Evolutionary conservation across 30 jellyfish, hydroid and myxozoan species (phyloP), one percentile per base, ranked within the genome.

Genomic region (Turritopsis dohrnii): DNA sequence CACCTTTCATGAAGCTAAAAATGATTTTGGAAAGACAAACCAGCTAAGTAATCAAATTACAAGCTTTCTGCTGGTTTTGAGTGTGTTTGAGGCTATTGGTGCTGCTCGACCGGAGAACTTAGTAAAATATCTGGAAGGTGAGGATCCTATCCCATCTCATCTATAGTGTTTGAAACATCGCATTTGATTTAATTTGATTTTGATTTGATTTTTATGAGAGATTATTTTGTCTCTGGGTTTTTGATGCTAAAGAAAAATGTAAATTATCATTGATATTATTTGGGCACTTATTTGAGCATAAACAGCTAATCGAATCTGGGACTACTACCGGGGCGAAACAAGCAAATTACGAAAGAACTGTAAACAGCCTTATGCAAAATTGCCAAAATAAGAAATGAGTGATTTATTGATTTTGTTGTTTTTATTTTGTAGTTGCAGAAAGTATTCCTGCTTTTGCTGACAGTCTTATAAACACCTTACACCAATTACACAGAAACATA

Each of bases 31-130:
- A 4, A 22, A 25, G 69, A 82, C 53, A 20, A n/a, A 18, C 82
- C 77, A 16, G 25, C 86, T 52, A 80, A 74, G 13, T 74, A 89
- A 9, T 30, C 83, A 1, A 81, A 83, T 54, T 74, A 73, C 88
- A 27, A 69, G 85, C 13, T 66, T 93, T 20, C 79, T 65, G 73
- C 85, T 80, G 71, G 74, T 93, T 74, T 89, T 93, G 71, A 88
- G 75, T 80, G 81, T 93, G 18, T 66, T 88, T 0, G 77, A 87
- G 71, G 21, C 93, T 8, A 88, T 93, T 77, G 98, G 96, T 24
- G 83, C 83, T 66, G 90, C 81, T 16, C 79, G 96, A 79, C 96
- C 98, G 53, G 85, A 88, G 41, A 93, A 88, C 79, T 88, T 93
- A 65, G 95, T 91, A 21, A 86, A 83, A 30, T 85, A 80, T 54